phyloP scores from a whole-genome alignment of 2,888 invertebrate species.

The Matsumyia berberina region DNA sequence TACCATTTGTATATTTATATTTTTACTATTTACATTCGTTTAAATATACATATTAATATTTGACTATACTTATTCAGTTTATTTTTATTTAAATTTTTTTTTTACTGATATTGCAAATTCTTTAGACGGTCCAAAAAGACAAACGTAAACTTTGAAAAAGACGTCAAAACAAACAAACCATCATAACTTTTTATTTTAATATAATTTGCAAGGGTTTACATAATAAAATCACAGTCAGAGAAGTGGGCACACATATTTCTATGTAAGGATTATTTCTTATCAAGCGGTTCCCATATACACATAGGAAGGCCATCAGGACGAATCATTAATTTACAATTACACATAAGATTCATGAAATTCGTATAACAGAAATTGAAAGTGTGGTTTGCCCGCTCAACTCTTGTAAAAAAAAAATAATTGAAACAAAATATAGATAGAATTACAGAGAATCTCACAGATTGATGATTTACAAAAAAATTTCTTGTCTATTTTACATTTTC shows the following conservation, averaged over 20 bases:
- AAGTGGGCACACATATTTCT: constrained; percentile 52
- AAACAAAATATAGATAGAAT: constrained; percentile 51
- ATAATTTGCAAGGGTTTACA: constrained; percentile 61
- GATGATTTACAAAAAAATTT: constrained; percentile 25
- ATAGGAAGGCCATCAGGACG: constrained; percentile 34
- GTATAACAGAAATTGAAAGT: constrained; percentile 11
- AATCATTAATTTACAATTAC: constrained; percentile 18
- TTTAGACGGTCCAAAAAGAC: constrained; percentile 25
- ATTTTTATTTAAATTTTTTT: constrained; percentile 16
- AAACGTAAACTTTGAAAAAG: constrained; percentile 21
- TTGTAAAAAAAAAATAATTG: constrained; percentile 42
- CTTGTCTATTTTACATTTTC: constrained; percentile 52
- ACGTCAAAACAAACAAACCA: constrained; percentile 20
- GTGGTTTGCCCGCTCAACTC: constrained; percentile 59
- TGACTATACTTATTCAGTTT: constrained; percentile 70
- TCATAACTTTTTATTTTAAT: constrained; percentile 39
- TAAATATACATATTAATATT: constrained; percentile 70
- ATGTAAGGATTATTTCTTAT: constrained; percentile 7
- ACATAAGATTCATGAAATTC: constrained; percentile 20
- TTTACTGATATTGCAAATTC: constrained; percentile 47
- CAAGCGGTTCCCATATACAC: constrained; percentile 29
- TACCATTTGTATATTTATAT: constrained; percentile 53
- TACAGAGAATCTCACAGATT: constrained; percentile 13
- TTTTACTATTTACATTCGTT: constrained; percentile 69
- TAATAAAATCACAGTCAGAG: constrained; percentile 75